Base-by-base conservation (phyloP, 2,888 invertebrate genomes). In the Itoplectis maculator region DNA sequence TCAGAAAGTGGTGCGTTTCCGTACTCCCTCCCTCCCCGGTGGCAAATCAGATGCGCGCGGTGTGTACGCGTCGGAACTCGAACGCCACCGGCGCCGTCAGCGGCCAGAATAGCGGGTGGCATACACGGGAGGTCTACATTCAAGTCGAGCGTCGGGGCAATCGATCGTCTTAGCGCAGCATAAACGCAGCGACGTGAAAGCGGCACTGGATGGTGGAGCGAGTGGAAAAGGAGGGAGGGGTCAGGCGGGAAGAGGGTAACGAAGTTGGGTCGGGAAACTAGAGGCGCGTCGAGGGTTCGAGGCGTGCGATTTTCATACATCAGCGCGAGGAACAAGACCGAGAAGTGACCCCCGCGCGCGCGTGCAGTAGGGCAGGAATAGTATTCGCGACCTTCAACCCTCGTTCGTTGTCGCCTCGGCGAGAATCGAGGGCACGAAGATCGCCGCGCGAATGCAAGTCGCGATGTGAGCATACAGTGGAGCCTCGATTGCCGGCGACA, bases 101-200 rank as follows among this genome's bases (percentile, higher is more conserved):
- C 77, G 49, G 47, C 66, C 51, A 20, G 70, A 56, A 42, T 2
- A 45, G 56, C 23, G 70, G 42, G 70, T 18, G 56, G 29, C 40
- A 66, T n/a, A n/a, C n/a, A n/a, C n/a, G n/a, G 66, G 72, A 79
- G 72, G 54, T 79, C 79, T 79, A 73, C 79, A 79, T 79, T 79
- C 66, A 42, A 81, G 69, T 56, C 80, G 63, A 75, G 75, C 68
- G 68, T 68, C 35, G 56, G 63, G 45, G 66, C 66, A 78, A 82
- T 82, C 81, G 81, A 82, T 82, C 81, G 81, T 70, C 69, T 82
- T 82, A 82, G 81, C 78, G 81, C 81, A 80, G 80, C 75, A 70
- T 47, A 74, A 80, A 80, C 80, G 79, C 74, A 79, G 63, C 51
- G 51, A 70, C 40, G 69, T 69, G 35, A 69, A 69, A 7, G 51